Evolutionary conservation across 2,888 invertebrate genomes (phyloP), one percentile per base, ranked within the genome.

Genomic region (Ochropleura leucogaster): DNA sequence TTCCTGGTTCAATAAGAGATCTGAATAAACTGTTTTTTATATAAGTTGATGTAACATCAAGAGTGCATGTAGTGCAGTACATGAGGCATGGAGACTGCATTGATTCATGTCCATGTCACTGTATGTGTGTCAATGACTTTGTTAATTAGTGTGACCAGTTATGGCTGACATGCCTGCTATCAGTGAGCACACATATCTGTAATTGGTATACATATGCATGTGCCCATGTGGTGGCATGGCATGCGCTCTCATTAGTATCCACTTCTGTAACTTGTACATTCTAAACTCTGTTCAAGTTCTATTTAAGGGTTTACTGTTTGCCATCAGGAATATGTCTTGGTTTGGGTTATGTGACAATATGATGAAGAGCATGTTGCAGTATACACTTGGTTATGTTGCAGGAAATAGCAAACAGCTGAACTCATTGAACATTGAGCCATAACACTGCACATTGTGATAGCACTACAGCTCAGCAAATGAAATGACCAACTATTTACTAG

Each of bases 51-150:
- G 30, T 30, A 30, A 2, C 30, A 30, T 59, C 18, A 10, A 12
- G 42, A 10, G 10, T 42, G 10, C 42, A 62, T 42, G 12, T 44
- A 44, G 44, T 76, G 55, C 57, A 40, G 57, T 20, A 18, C 0
- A 40, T 42, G 12, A 53, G 55, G 42, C 0, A 16, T 59, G 51
- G 49, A 30, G 0, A 14, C 46, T 55, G 65, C 51, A 64, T 63
- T 82, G 75, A 72, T 14, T 84, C 69, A 80, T 68, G 63, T 44
- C 0, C 7, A 18, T 65, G 49, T 44, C 2, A 0, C n/a, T 47
- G 71, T 80, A 89, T 88, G 83, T 88, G 85, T 89, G 90, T 87
- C 88, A 88, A 87, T 87, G 85, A 83, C 86, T 88, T 87, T 84
- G 84, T 85, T 88, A 87, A 89, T 89, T 87, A 89, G 83, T 77